Evolutionary conservation across 2,888 invertebrate species (phyloP).

Genomic region (Caradrina clavipalpis): DNA sequence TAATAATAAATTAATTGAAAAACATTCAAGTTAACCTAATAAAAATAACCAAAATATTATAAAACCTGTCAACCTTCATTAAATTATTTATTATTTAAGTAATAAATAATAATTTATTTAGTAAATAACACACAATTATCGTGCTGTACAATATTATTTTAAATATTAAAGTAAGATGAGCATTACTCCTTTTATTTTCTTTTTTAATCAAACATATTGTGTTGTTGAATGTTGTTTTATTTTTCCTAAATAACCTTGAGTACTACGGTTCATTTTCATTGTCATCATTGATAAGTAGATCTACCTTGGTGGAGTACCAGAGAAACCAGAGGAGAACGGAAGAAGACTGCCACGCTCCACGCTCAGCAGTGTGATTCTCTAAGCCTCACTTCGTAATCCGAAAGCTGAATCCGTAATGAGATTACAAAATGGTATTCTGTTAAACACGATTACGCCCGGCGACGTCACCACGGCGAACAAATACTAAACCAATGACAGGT

Average conservation of each 20-base stretch:
- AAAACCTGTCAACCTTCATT: conserved; percentile 7
- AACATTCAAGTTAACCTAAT: background rate
- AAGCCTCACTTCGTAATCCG: too few species aligned
- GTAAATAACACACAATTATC: conserved; percentile 30
- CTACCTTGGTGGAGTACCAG: too few species aligned
- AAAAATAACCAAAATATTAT: background rate
- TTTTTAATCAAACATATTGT: conserved; percentile 67
- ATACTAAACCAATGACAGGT: too few species aligned
- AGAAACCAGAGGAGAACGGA: too few species aligned
- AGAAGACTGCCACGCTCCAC: too few species aligned
- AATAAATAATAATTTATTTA: conserved; percentile 56
- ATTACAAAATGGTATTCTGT: too few species aligned
- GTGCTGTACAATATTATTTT: conserved; percentile 60
- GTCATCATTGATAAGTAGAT: too few species aligned
- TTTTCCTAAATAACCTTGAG: conserved; percentile 43
- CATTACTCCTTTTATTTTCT: conserved; percentile 7
- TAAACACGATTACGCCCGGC: too few species aligned
- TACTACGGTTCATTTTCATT: too few species aligned
- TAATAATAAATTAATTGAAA: background rate
- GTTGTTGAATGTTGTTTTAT: conserved; percentile 81
- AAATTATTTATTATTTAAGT: conserved; percentile 58
- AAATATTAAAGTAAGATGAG: conserved; percentile 49
- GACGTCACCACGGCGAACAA: too few species aligned
- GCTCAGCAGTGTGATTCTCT: too few species aligned
- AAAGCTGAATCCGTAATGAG: too few species aligned